Evolutionary conservation across 2,797 vertebrate genomes (phyloP).

Genomic region (Xenopus petersii): DNA sequence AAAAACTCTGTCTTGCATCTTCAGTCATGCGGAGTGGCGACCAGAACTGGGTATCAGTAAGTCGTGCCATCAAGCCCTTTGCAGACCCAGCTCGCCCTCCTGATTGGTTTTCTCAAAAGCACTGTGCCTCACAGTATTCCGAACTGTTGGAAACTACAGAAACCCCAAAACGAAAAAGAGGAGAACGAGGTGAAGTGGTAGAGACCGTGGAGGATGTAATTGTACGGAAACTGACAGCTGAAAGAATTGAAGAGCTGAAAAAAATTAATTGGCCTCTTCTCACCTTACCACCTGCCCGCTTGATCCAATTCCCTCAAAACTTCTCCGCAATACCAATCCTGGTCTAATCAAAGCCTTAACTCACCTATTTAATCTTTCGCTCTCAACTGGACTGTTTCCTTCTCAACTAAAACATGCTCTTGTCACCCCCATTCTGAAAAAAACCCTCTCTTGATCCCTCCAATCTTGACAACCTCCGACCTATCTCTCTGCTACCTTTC

Average conservation of each 20-base stretch:
- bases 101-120: slow-evolving; percentile 98
- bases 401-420: too few relatives aligned
- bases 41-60: slow-evolving; percentile 98
- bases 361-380: too few relatives aligned
- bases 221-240: slow-evolving; percentile 87
- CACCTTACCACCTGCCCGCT: too few relatives aligned
- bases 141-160: slow-evolving; percentile 92
- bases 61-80: slow-evolving; percentile 94
- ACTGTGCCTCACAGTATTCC: slow-evolving; percentile 95
- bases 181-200: slow-evolving; percentile 91
- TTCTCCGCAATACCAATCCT: too few relatives aligned
- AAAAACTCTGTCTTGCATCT: slow-evolving; percentile 93
- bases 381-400: too few relatives aligned
- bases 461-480: too few relatives aligned
- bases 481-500: too few relatives aligned
- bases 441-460: too few relatives aligned
- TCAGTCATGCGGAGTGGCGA: slow-evolving; percentile 97
- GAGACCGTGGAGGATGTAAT: slow-evolving; percentile 96
- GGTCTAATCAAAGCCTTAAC: too few relatives aligned
- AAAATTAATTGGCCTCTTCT: too few relatives aligned
- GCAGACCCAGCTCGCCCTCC: slow-evolving; percentile 91
- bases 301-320: too few relatives aligned
- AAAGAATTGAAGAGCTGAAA: slow-evolving; percentile 89
- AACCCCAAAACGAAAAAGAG: slow-evolving; percentile 92
- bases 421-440: too few relatives aligned